These are phyloP conservation scores for Gymnogyps californianus DNA, from an alignment of 2,113 vertebrate genomes.

Conservation along the genomic window DNA sequence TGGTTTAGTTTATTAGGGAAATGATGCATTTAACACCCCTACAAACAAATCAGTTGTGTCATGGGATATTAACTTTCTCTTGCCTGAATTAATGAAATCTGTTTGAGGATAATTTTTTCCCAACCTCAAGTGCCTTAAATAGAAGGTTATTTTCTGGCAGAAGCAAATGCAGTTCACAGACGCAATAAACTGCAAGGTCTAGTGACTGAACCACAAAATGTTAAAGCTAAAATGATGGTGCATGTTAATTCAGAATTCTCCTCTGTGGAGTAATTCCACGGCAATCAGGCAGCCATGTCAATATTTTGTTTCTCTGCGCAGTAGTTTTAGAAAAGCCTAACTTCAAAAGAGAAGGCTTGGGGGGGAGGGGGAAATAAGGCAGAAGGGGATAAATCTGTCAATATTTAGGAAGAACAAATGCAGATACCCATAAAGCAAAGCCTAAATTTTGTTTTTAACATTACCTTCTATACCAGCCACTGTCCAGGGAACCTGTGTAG, in stretches of 20 bases:
- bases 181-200: conserved; percentile 22
- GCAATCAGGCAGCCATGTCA: conserved; percentile 12
- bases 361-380: neutral
- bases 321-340: neutral
- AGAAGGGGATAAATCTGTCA: neutral
- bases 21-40: conserved; percentile 62
- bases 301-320: conserved; percentile 4
- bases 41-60: conserved; percentile 61
- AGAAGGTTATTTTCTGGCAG: conserved; percentile 52
- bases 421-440: neutral
- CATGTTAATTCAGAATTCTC: conserved; percentile 38
- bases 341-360: neutral
- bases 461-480: neutral
- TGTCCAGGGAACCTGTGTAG: neutral
- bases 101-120: conserved; percentile 4
- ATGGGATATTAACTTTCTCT: conserved; percentile 66
- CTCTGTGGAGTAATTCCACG: neutral
- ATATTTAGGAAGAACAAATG: neutral
- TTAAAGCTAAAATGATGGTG: conserved; percentile 40
- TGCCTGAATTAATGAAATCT: conserved; percentile 65
- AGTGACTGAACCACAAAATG: conserved; percentile 52
- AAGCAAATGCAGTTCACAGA: conserved; percentile 40
- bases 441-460: neutral
- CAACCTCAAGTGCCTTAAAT: conserved; percentile 46
- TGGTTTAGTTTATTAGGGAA: conserved; percentile 62